Percentiles rank a stretch among this genome's conserved stretches.
Conservation (phyloP, 2,888 invertebrate species). For the Torymus aiolomorphi region DNA sequence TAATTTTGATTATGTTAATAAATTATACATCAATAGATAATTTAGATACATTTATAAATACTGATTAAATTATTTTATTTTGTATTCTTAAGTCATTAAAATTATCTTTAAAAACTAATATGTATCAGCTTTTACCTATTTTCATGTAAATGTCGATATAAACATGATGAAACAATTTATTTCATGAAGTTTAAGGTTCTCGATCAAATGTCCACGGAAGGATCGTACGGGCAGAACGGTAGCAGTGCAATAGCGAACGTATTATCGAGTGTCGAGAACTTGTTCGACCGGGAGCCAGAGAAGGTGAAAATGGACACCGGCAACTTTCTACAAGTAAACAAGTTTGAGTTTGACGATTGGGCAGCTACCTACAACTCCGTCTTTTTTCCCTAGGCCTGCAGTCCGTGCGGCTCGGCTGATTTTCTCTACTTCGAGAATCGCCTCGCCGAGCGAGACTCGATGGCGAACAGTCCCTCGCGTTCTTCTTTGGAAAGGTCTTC, state of each 20-base stretch:
- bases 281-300: constrained; percentile 53
- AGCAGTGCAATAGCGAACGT: constrained; percentile 55
- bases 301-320: constrained; percentile 49
- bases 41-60: too few relatives aligned
- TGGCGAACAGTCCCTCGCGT: constrained; percentile 58
- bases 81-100: too few relatives aligned
- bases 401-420: constrained; percentile 63
- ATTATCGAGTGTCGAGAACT: constrained; percentile 54
- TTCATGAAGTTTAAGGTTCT: constrained; percentile 42
- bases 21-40: too few relatives aligned
- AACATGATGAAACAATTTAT: neutral
- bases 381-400: constrained; percentile 62
- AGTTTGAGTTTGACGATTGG: constrained; percentile 51
- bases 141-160: too few relatives aligned
- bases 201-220: constrained; percentile 52
- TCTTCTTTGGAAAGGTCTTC: constrained; percentile 59
- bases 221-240: constrained; percentile 55
- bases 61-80: too few relatives aligned
- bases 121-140: too few relatives aligned
- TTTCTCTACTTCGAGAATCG: constrained; percentile 67
- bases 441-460: constrained; percentile 56
- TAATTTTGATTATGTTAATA: constrained; percentile 2
- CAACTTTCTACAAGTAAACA: constrained; percentile 53
- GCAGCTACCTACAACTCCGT: constrained; percentile 37
- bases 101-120: too few relatives aligned